These are phyloP conservation scores for Zaprionus bogoriensis DNA, from an alignment of 2,888 invertebrate genomes.

Conservation along the genomic window DNA sequence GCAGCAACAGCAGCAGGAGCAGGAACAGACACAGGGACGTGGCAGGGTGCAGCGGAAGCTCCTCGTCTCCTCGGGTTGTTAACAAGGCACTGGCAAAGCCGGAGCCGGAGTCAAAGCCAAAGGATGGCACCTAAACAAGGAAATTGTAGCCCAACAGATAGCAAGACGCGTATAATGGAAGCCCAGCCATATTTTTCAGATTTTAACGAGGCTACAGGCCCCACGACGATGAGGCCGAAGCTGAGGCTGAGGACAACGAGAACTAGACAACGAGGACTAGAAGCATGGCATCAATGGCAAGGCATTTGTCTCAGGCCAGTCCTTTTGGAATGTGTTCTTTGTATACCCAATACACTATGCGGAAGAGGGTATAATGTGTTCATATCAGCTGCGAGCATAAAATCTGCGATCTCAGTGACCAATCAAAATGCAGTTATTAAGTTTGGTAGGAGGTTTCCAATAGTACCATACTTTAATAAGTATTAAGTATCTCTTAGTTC, in stretches of 20 bases:
- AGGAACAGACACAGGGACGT: no score
- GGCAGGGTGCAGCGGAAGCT: slow-evolving; percentile 40
- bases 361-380: background rate
- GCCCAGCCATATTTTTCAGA: slow-evolving; percentile 69
- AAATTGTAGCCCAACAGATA: slow-evolving; percentile 73
- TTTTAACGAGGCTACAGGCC: slow-evolving; percentile 61
- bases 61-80: slow-evolving; percentile 54
- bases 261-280: slow-evolving; percentile 7
- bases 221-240: slow-evolving; percentile 21
- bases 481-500: background rate
- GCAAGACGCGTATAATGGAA: slow-evolving; percentile 58
- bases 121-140: slow-evolving; percentile 41
- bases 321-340: slow-evolving; percentile 17
- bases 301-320: slow-evolving; percentile 55
- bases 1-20: slow-evolving; percentile 2
- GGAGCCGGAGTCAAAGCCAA: slow-evolving; percentile 1
- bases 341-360: background rate
- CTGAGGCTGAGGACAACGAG: no score
- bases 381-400: no score
- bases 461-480: no score
- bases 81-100: slow-evolving; percentile 51
- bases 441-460: no score
- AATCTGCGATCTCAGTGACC: no score
- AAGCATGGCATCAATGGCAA: slow-evolving; percentile 45
- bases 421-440: no score